Evolutionary conservation across 2,888 invertebrate genomes (phyloP).

Genomic region (Agonopterix heracliana): DNA sequence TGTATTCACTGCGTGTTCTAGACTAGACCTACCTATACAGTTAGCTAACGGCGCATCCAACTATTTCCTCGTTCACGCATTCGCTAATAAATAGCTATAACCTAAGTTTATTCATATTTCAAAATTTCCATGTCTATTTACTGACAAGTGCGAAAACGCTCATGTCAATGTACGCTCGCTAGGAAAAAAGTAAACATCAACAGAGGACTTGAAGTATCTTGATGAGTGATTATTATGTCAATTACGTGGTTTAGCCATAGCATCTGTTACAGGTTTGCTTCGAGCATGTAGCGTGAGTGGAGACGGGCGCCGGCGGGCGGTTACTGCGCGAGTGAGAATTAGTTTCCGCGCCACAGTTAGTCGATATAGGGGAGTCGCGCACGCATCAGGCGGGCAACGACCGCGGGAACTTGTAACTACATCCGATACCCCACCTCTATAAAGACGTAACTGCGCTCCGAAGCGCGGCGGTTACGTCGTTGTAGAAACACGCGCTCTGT

Average conservation of each 20-base stretch:
- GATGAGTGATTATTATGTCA: constrained; percentile 3
- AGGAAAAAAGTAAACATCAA: background rate
- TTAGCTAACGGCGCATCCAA: constrained; percentile 62
- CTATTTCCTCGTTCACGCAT: constrained; percentile 65
- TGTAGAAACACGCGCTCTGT: constrained; percentile 24
- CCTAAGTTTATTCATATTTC: background rate
- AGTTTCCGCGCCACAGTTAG: constrained; percentile 45
- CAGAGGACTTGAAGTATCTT: background rate
- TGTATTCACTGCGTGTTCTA: too few relatives aligned
- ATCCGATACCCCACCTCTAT: constrained; percentile 42
- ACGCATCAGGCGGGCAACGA: constrained; percentile 64
- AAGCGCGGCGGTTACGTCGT: constrained; percentile 29
- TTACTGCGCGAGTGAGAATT: constrained; percentile 5
- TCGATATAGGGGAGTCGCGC: constrained; percentile 61
- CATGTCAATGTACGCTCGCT: background rate
- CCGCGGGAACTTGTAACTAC: constrained; percentile 75
- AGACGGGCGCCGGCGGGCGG: background rate
- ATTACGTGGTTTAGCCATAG: constrained; percentile 3
- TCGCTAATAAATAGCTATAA: constrained; percentile 42
- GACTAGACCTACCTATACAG: constrained; percentile 62
- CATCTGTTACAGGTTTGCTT: constrained; percentile 6
- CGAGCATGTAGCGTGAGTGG: background rate
- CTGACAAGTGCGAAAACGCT: background rate
- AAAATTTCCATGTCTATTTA: constrained; percentile 15
- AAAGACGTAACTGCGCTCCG: constrained; percentile 45